Percentiles rank a stretch among this genome's conserved stretches.
Evolutionary conservation across 37 sponge, comb jelly and placozoan genomes (phyloP).

Genomic region (Oopsacas minuta): DNA sequence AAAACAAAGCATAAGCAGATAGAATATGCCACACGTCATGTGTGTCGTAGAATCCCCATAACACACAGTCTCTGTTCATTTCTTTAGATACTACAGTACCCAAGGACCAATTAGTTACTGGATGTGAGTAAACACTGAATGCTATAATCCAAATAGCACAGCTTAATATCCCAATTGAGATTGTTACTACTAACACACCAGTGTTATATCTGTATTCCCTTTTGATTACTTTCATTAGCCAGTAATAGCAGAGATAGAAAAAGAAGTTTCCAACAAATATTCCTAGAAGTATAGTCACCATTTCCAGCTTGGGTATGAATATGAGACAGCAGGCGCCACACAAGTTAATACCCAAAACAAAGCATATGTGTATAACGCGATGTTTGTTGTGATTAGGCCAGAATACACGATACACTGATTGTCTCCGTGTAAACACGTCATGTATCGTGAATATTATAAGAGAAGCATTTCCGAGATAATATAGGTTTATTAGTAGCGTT

Average conservation of each 20-base stretch:
- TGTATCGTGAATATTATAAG: neutral
- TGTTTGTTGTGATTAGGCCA: neutral
- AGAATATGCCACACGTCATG: constrained; percentile 3
- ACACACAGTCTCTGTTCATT: neutral
- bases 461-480: neutral
- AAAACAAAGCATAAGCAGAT: neutral
- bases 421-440: neutral
- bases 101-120: neutral
- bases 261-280: neutral
- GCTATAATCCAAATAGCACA: neutral
- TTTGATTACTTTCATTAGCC: neutral
- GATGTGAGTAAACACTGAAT: neutral
- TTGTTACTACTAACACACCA: neutral
- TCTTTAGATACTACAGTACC: neutral
- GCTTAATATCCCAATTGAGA: constrained; percentile 1
- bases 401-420: neutral
- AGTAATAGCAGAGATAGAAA: neutral
- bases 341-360: neutral
- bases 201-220: neutral
- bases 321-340: neutral
- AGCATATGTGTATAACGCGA: neutral
- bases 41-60: neutral
- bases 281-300: neutral
- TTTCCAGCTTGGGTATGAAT: neutral
- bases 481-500: neutral